Percentiles rank a stretch among this genome's conserved stretches.
phyloP scores from a whole-genome alignment of 2,797 vertebrate genomes.

The Helicolenus hilgendorfi region DNA sequence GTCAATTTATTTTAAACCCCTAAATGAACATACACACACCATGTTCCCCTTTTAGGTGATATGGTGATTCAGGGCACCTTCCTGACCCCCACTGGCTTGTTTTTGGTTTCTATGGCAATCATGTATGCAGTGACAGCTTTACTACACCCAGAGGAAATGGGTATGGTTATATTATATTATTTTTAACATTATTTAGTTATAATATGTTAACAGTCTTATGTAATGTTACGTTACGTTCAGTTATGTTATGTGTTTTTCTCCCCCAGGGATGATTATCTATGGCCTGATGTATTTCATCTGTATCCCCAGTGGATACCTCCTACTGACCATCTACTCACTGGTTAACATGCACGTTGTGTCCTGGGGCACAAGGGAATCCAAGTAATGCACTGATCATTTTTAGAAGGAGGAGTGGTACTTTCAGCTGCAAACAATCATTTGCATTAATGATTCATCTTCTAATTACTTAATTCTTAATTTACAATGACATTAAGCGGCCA shows the following conservation, averaged over 20 bases:
- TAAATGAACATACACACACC: not conserved
- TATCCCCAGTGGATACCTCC: conserved; percentile 92
- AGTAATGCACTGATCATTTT: conserved; percentile 66
- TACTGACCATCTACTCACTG: conserved; percentile 92
- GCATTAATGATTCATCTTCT: not conserved
- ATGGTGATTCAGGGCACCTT: conserved; percentile 90
- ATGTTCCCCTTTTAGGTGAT: conserved; percentile 81
- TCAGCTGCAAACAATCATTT: not conserved
- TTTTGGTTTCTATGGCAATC: conserved; percentile 89
- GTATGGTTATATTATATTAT: conserved; percentile 63
- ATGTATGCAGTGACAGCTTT: conserved; percentile 89
- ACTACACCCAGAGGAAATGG: conserved; percentile 90
- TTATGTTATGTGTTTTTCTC: conserved; percentile 12
- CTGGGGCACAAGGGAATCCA: conserved; percentile 92
- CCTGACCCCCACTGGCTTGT: conserved; percentile 91
- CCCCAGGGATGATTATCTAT: conserved; percentile 82
- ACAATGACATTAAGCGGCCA: not conserved
- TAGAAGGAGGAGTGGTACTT: not conserved
- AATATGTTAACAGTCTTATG: not conserved
- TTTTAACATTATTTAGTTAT: not conserved
- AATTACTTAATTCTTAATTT: conserved; percentile 1
- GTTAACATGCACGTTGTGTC: conserved; percentile 92
- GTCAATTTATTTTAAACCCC: not conserved
- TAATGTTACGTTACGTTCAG: not conserved
- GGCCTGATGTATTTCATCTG: conserved; percentile 93